Conservation (phyloP, 2,113 vertebrate genomes). For the Thunnus maccoyii region DNA sequence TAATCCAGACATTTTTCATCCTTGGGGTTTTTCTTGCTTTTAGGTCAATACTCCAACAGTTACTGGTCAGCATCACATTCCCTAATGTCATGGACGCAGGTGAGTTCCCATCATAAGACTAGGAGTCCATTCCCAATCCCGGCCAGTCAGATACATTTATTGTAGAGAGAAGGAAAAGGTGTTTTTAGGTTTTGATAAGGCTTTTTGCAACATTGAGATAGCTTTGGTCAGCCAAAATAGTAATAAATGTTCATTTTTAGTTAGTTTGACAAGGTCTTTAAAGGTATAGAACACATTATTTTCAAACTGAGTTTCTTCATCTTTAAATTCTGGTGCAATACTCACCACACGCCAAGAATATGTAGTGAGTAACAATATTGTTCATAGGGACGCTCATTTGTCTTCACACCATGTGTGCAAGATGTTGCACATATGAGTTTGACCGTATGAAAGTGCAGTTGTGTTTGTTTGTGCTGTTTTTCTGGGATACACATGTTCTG, state of each 20-base stretch:
- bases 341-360: not conserved
- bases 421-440: not conserved
- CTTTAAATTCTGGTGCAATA: not conserved
- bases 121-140: not conserved
- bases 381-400: not conserved
- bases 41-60: constrained; percentile 96
- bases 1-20: constrained; percentile 15
- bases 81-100: constrained; percentile 93
- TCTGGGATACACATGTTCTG: constrained; percentile 16
- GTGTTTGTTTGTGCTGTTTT: not conserved
- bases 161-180: not conserved
- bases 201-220: not conserved
- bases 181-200: not conserved
- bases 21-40: constrained; percentile 35
- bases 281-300: constrained; percentile 26
- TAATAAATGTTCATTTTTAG: constrained; percentile 1
- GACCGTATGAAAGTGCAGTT: not conserved
- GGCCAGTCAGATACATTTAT: not conserved
- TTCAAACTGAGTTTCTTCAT: constrained; percentile 9
- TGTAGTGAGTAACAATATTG: not conserved
- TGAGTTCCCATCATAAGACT: constrained; percentile 72
- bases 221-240: not conserved
- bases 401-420: not conserved
- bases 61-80: constrained; percentile 93
- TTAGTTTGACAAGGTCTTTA: constrained; percentile 15